A percentile compares a stretch with the other conserved stretches of the same genome.
Evolutionary conservation across 2,888 invertebrate genomes (phyloP).

Genomic region (Protophormia terraenovae): DNA sequence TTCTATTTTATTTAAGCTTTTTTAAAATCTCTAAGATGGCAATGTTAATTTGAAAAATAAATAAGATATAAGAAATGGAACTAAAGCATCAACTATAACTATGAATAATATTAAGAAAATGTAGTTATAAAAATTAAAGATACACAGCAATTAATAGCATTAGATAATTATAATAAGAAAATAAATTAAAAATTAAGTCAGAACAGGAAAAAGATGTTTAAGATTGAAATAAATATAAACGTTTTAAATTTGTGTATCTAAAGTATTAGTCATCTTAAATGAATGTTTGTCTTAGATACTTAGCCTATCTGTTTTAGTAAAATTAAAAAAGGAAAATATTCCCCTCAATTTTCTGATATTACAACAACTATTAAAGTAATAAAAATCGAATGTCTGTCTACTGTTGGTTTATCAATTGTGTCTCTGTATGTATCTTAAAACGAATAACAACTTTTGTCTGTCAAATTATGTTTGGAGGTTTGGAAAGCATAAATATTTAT

Average conservation of each 20-base stretch:
- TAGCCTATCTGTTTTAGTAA: no score
- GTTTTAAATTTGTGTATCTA: background rate
- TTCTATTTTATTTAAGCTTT: no score
- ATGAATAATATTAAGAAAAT: background rate
- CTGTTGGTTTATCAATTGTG: background rate
- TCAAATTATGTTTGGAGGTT: background rate
- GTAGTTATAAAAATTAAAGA: background rate
- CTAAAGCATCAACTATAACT: background rate
- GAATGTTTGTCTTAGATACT: background rate
- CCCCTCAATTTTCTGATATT: background rate
- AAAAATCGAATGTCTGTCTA: background rate
- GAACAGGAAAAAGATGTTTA: conserved; percentile 48
- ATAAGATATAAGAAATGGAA: background rate
- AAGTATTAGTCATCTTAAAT: conserved; percentile 11
- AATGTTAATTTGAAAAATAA: background rate
- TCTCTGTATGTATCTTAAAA: background rate
- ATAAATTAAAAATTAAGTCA: conserved; percentile 9
- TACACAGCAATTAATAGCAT: background rate
- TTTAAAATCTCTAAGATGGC: no score
- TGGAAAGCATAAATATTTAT: background rate
- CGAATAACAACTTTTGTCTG: no score
- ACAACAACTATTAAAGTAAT: background rate
- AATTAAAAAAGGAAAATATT: no score
- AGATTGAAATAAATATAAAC: conserved; percentile 13
- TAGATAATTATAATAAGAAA: background rate